Evolutionary conservation across 2,888 invertebrate species (phyloP), one percentile per base, ranked within the genome.

Genomic region (Lomographa bimaculata): DNA sequence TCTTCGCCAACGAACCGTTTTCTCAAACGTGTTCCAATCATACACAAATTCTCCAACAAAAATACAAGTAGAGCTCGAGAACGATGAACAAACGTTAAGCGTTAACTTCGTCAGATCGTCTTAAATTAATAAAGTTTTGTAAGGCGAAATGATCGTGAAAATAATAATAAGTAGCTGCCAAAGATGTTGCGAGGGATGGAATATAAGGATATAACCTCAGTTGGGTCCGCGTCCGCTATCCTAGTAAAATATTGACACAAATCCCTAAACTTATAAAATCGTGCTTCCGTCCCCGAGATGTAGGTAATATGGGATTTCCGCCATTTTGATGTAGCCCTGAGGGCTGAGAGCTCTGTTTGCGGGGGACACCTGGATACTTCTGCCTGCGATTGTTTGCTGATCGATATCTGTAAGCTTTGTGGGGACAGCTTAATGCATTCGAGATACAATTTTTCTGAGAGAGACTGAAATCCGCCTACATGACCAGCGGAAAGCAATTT

Each of bases 181-280:
- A 60, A 55, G 66, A 64, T 59, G 67, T 70, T 63, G 56, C 61
- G 52, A 50, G 28, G 8, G 9, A 35, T 49, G 28, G 8, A 9
- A 35, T 49, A 50, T 43, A 50, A 34, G 36, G 39, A 40, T 46
- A 55, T 43, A 52, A 57, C 60, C 58, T 56, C 51, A 37, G 57
- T 61, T 60, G 41, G 35, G 36, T 37, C 36, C 42, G 21, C 42
- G 65, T 72, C 72, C 72, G 71, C 76, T 69, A 72, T 85, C 87
- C 89, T 89, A 86, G 79, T 89, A 84, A 84, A 89, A 89, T 89
- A 87, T 89, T 89, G 84, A 87, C 89, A 86, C 79, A 85, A 86
- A 87, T 85, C 87, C 89, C 87, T 86, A 85, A 86, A 87, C 84
- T 87, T 89, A 87, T 87, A 87, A 89, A 89, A 87, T 85, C 76